These are phyloP conservation scores for Bambusicola thoracicus DNA, from an alignment of 2,113 vertebrate genomes.

Conservation along the genomic window DNA sequence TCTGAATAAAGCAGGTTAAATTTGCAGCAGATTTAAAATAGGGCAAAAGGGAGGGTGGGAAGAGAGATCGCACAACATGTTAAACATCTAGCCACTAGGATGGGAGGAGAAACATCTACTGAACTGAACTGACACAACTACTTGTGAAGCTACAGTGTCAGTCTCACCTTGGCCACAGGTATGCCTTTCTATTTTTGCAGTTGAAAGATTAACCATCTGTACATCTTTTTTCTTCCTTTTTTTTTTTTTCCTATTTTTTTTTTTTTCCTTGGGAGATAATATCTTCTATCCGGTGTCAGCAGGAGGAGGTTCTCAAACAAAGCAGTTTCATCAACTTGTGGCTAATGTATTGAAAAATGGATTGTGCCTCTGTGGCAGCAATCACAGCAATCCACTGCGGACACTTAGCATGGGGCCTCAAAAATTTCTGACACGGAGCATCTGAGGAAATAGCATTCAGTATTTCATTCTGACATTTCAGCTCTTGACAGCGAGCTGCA, in stretches of 20 bases:
- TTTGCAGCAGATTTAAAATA: slow-evolving; percentile 46
- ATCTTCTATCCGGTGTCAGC: not conserved
- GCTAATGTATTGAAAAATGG: slow-evolving; percentile 8
- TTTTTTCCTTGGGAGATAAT: not conserved
- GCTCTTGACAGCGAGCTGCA: not conserved
- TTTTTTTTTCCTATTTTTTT: not conserved
- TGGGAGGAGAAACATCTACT: not conserved
- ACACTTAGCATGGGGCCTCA: slow-evolving; percentile 35
- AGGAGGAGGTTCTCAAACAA: slow-evolving; percentile 30
- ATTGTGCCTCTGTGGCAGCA: not conserved
- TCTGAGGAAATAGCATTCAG: slow-evolving; percentile 12
- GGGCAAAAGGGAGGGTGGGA: not conserved
- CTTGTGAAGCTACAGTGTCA: not conserved
- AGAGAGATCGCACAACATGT: not conserved
- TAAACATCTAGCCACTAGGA: not conserved
- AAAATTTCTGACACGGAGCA: slow-evolving; percentile 21
- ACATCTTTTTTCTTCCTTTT: not conserved
- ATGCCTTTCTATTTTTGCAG: not conserved
- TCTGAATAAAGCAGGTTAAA: slow-evolving; percentile 24
- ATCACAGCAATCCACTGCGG: not conserved
- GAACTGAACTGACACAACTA: not conserved
- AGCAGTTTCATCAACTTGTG: not conserved
- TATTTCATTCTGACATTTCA: slow-evolving; percentile 38
- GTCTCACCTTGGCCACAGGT: not conserved
- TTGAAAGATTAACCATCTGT: not conserved